A percentile compares a stretch with the other conserved stretches of the same genome.
Conservation (phyloP, 2,888 invertebrate species). For the Leptopilina myrica region DNA sequence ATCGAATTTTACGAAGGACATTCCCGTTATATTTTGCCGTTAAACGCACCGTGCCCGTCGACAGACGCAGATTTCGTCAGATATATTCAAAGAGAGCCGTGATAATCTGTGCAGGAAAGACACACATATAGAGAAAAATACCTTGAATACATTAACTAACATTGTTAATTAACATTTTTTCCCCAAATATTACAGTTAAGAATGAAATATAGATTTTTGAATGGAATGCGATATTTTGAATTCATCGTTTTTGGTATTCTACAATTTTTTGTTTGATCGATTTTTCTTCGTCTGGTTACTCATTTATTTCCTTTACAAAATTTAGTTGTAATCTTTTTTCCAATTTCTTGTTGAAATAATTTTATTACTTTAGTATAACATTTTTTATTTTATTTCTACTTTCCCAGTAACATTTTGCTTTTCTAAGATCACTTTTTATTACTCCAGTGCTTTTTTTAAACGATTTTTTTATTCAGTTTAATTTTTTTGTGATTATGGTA, state of each 20-base stretch:
- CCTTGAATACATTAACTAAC: not conserved
- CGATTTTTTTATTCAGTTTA: not conserved
- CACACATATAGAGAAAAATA: not conserved
- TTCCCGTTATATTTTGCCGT: conserved; percentile 57
- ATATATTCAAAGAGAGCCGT: conserved; percentile 53
- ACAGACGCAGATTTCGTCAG: conserved; percentile 47
- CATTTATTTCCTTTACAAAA: too few relatives aligned
- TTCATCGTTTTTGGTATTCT: too few relatives aligned
- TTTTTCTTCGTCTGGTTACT: too few relatives aligned
- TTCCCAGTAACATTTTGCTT: not conserved
- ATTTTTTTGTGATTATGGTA: not conserved
- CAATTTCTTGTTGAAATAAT: too few relatives aligned
- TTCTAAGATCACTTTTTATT: not conserved
- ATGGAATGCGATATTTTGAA: too few relatives aligned
- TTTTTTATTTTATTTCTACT: too few relatives aligned
- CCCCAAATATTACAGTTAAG: too few relatives aligned
- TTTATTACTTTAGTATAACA: too few relatives aligned
- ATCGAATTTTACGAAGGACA: conserved; percentile 38
- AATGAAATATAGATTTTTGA: too few relatives aligned
- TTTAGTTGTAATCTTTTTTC: too few relatives aligned
- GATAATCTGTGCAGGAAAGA: conserved; percentile 41
- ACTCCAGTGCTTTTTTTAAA: not conserved
- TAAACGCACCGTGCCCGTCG: conserved; percentile 49
- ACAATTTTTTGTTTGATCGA: too few relatives aligned
- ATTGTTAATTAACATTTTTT: too few relatives aligned